Evolutionary conservation across 2,113 vertebrate genomes (phyloP).

Genomic region (Peromyscus californicus): DNA sequence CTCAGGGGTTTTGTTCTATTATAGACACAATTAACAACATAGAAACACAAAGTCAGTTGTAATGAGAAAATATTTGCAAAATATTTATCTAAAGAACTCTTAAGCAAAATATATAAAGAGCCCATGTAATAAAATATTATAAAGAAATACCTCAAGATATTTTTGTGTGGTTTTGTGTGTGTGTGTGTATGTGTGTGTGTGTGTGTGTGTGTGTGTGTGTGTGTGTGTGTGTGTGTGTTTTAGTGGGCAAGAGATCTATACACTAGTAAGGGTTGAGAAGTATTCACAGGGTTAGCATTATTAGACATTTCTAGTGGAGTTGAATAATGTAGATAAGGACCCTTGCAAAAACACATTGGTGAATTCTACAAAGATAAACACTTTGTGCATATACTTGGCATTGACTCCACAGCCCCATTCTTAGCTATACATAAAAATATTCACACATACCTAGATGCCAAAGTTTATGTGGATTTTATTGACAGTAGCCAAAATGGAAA

Average conservation of each 20-base stretch:
- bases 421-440: neutral
- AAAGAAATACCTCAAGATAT: neutral
- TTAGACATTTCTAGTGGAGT: neutral
- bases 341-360: neutral
- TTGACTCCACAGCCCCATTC: neutral
- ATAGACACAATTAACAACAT: neutral
- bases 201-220: neutral
- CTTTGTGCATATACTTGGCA: neutral
- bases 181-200: neutral
- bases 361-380: neutral
- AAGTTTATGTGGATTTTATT: neutral
- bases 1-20: neutral
- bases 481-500: constrained; percentile 1
- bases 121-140: neutral
- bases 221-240: neutral
- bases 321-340: neutral
- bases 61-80: neutral
- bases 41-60: neutral
- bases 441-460: neutral
- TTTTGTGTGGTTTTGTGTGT: neutral
- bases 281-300: neutral
- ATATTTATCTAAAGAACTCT: neutral
- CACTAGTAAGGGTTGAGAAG: neutral
- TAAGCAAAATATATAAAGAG: neutral
- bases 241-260: neutral